Percentiles rank a stretch among this genome's conserved stretches.
phyloP scores from a whole-genome alignment of 2,113 vertebrate species.

The Gymnogyps californianus region DNA sequence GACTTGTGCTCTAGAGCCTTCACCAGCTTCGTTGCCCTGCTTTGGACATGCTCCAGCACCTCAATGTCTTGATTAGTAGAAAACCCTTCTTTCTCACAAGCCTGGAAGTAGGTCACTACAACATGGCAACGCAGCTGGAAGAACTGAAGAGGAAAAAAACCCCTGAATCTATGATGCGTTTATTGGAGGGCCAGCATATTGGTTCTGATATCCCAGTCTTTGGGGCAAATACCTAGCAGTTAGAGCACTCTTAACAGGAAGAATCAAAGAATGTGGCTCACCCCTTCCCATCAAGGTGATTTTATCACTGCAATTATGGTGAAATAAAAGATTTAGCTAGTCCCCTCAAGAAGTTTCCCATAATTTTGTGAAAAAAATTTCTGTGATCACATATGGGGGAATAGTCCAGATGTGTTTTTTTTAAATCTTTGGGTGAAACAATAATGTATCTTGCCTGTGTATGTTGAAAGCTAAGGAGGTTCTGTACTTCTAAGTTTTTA shows the following conservation, averaged over 20 bases:
- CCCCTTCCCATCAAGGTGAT: not conserved
- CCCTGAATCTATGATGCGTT: not conserved
- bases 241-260: not conserved
- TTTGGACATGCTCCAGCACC: accelerated
- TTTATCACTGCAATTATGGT: not conserved
- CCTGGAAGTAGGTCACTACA: not conserved
- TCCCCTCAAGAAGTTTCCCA: not conserved
- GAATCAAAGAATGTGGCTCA: not conserved
- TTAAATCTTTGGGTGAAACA: not conserved
- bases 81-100: not conserved
- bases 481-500: not conserved
- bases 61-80: not conserved
- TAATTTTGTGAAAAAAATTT: not conserved
- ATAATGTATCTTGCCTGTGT: not conserved
- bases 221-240: not conserved
- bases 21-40: accelerated
- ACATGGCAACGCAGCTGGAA: not conserved
- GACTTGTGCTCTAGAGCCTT: not conserved
- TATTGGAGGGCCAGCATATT: not conserved
- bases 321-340: not conserved
- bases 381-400: accelerated
- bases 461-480: not conserved
- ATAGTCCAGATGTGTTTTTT: not conserved
- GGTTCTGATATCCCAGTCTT: not conserved
- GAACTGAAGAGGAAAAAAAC: accelerated